These are phyloP conservation scores for Mystacides longicornis DNA, from an alignment of 2,888 invertebrate genomes.

Conservation along the genomic window DNA sequence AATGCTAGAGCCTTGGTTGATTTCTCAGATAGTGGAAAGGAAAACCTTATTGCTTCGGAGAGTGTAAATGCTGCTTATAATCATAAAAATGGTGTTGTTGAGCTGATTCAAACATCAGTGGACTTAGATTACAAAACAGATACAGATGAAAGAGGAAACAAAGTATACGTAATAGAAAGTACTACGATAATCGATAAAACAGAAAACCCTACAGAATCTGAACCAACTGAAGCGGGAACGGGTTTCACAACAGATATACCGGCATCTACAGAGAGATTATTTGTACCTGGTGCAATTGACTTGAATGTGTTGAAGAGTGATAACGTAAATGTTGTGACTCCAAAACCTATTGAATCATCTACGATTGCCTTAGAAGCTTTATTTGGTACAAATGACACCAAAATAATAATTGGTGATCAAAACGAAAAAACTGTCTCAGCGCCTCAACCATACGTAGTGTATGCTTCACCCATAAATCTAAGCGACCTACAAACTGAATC, in stretches of 20 bases:
- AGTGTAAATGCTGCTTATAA: slow-evolving; percentile 45
- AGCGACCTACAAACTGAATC: slow-evolving; percentile 1
- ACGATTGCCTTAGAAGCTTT: slow-evolving; percentile 61
- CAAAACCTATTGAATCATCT: slow-evolving; percentile 49
- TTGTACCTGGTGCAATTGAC: slow-evolving; percentile 42
- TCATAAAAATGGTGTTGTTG: slow-evolving; percentile 22
- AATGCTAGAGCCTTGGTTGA: slow-evolving; percentile 43
- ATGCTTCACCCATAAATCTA: slow-evolving; percentile 37
- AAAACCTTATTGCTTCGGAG: slow-evolving; percentile 45
- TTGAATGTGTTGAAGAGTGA: slow-evolving; percentile 39
- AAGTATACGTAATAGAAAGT: slow-evolving; percentile 15
- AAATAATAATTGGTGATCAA: slow-evolving; percentile 33
- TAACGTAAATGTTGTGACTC: slow-evolving; percentile 40
- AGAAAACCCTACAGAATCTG: slow-evolving; percentile 17
- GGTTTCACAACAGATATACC: slow-evolving; percentile 25
- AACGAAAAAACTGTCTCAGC: slow-evolving; percentile 30
- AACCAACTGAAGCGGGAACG: slow-evolving; percentile 17
- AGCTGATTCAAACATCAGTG: slow-evolving; percentile 15
- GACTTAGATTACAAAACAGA: slow-evolving; percentile 9
- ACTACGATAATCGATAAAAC: slow-evolving; percentile 13
- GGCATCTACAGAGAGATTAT: slow-evolving; percentile 38
- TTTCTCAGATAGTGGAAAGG: slow-evolving; percentile 38
- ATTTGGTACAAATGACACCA: slow-evolving; percentile 51
- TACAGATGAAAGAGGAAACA: slow-evolving; percentile 6
- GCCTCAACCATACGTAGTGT: slow-evolving; percentile 43